phyloP scores from a whole-genome alignment of 2,797 vertebrate species.

The Dendrocincla fuliginosa region DNA sequence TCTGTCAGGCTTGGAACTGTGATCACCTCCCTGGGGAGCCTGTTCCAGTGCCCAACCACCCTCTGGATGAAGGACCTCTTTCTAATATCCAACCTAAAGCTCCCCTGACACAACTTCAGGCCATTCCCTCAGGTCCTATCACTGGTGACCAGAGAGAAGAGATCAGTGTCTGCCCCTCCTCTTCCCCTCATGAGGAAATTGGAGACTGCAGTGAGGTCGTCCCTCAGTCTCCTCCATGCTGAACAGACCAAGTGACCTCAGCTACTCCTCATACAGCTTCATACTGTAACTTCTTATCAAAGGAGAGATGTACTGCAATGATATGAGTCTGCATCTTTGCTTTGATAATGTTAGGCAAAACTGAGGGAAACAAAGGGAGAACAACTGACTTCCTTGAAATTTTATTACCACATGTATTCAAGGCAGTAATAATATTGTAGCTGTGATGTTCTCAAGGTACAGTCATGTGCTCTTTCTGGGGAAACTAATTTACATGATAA shows the following conservation, averaged over 20 bases:
- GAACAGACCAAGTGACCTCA: background rate
- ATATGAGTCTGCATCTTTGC: background rate
- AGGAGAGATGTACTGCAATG: background rate
- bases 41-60: background rate
- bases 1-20: background rate
- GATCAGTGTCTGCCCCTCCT: background rate
- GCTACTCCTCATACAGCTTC: background rate
- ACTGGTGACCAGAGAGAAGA: background rate
- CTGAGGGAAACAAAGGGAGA: background rate
- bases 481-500: background rate
- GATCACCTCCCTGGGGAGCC: background rate
- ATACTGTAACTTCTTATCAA: background rate
- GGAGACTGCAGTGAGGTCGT: background rate
- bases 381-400: background rate
- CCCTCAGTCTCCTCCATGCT: background rate
- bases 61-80: background rate
- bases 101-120: background rate
- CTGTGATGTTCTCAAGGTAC: background rate
- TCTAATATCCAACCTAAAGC: background rate
- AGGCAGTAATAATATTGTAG: background rate
- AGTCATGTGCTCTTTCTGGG: background rate
- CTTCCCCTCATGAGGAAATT: background rate
- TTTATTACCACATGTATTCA: background rate
- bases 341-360: background rate
- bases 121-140: background rate